Evolutionary conservation across 2,888 invertebrate species (phyloP), one percentile per base, ranked within the genome.

Genomic region (Gymnosoma rotundatum): DNA sequence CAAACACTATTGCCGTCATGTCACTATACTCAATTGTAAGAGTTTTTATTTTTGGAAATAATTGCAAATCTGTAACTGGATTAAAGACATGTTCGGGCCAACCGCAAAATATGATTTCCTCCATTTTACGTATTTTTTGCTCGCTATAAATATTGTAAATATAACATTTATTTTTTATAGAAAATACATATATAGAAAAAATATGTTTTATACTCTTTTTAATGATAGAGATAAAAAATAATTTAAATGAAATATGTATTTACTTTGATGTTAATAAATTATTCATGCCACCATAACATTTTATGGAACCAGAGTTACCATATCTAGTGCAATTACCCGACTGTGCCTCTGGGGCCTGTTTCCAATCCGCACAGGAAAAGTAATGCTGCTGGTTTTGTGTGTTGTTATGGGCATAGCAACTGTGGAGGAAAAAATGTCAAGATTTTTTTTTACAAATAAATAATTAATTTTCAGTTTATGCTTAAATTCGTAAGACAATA

Each of bases 11-110:
- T 83, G 90, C 88, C 0, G 87, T 89, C 45, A 92, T 88, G 67
- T 89, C 89, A 45, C 92, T 90, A 36, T 91, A 89, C 61, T 91
- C 92, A 18, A 92, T 91, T 9, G 89, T 90, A 25, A 92, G 81
- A 0, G 88, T 84, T 32, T 89, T 89, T n/a, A 90, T 86, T 38
- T 89, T 89, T 0, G 91, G 90, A 84, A 92, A 90, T 79, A 87
- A 87, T 32, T 88, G 89, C 32, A 92, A 85, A 66, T 89, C 88
- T 2, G 67, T 82, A 0, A 88, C 67, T 0, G 91, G 91, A 88
- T 92, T 90, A 64, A 92, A 91, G 0, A 85, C 88, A 12, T 86
- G 86, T 32, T 87, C 87, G 0, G 91, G 89, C 92, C 92, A 92
- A 52, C 92, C 92, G 56, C 92, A 92, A 3, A 90, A 86, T 10